Conservation (phyloP, 2,797 vertebrate species). For the Carcharodon carcharias region DNA sequence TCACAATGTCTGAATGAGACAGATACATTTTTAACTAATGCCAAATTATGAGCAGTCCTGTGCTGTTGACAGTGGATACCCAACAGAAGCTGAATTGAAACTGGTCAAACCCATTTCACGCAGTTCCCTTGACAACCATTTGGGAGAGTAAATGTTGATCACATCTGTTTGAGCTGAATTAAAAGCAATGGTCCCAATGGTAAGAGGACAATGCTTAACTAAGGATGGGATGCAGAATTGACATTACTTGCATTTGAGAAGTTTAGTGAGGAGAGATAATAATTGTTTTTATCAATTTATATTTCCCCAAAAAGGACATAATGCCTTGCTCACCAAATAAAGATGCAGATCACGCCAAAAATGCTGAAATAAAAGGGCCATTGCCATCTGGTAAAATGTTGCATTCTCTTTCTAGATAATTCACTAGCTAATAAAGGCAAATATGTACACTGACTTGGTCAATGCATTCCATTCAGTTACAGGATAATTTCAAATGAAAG, state of each 20-base stretch:
- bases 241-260: not conserved
- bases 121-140: conserved; percentile 13
- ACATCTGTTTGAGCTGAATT: conserved; percentile 29
- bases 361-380: not conserved
- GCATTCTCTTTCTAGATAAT: not conserved
- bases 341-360: not conserved
- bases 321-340: not conserved
- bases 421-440: not conserved
- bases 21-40: not conserved
- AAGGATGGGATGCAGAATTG: not conserved
- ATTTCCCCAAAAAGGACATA: not conserved
- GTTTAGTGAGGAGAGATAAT: not conserved
- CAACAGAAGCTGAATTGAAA: not conserved
- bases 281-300: not conserved
- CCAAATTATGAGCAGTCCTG: not conserved
- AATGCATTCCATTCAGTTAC: not conserved
- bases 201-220: not conserved
- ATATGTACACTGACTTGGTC: not conserved
- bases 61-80: not conserved
- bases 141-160: conserved; percentile 23
- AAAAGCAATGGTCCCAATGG: not conserved
- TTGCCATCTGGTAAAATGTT: not conserved
- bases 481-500: not conserved
- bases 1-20: not conserved
- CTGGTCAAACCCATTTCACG: not conserved